These are phyloP conservation scores for Thalassophryne amazonica DNA, from an alignment of 2,797 vertebrate species.

Conservation along the genomic window DNA sequence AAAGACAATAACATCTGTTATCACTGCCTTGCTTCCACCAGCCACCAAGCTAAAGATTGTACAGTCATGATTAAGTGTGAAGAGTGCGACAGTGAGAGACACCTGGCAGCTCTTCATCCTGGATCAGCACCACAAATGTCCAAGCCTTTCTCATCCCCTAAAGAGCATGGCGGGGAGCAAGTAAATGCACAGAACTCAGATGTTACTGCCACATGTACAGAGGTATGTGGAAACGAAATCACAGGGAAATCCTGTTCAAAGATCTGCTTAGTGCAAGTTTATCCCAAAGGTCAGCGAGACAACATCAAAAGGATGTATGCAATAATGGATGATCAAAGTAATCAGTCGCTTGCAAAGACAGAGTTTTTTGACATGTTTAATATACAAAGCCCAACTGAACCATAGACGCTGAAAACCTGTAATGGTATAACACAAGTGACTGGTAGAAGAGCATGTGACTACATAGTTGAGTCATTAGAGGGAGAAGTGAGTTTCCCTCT, in stretches of 20 bases:
- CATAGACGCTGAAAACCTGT: conserved; percentile 1
- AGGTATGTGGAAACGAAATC: background rate
- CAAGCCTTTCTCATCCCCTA: background rate
- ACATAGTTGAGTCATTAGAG: background rate
- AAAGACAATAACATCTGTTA: conserved; percentile 14
- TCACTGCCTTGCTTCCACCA: conserved; percentile 9
- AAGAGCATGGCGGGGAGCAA: conserved; percentile 15
- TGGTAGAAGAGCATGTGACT: background rate
- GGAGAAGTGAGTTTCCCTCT: background rate
- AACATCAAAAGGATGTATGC: background rate
- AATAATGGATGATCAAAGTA: conserved; percentile 12
- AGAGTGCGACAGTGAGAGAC: conserved; percentile 16
- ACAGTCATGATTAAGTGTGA: background rate
- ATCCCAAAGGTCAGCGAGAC: background rate
- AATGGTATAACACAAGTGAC: background rate
- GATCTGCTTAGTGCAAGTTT: conserved; percentile 3
- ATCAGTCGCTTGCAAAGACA: background rate
- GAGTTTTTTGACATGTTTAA: conserved; percentile 3
- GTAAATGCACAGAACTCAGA: background rate
- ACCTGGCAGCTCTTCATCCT: conserved; percentile 11
- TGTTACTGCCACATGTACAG: background rate
- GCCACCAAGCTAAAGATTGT: conserved; percentile 11
- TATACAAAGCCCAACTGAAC: background rate
- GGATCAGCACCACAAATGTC: background rate
- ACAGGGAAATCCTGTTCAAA: background rate